These are phyloP conservation scores for Charanyca ferruginea DNA, from an alignment of 2,888 invertebrate species.

Conservation along the genomic window DNA sequence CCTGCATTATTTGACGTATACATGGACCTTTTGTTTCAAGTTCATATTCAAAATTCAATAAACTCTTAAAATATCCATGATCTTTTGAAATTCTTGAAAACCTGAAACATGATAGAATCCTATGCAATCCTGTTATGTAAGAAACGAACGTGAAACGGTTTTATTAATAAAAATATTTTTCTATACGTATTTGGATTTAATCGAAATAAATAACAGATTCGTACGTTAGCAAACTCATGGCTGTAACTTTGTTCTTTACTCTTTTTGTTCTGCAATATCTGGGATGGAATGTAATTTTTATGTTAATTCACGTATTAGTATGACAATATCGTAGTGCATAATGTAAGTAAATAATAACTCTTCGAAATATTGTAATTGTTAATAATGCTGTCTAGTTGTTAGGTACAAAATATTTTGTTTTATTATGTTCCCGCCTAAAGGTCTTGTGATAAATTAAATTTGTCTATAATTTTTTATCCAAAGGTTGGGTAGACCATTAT, in stretches of 20 bases:
- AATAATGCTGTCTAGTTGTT: slow-evolving; percentile 80
- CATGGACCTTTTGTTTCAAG: background rate
- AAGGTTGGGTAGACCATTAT: slow-evolving; percentile 22
- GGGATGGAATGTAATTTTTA: slow-evolving; percentile 81
- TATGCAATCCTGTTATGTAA: slow-evolving; percentile 66
- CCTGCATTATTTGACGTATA: background rate
- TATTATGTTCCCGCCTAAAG: slow-evolving; percentile 74
- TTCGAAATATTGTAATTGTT: slow-evolving; percentile 79
- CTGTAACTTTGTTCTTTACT: slow-evolving; percentile 75
- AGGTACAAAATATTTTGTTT: slow-evolving; percentile 72
- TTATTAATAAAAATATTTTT: slow-evolving; percentile 85
- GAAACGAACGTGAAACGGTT: slow-evolving; percentile 69
- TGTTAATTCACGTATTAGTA: slow-evolving; percentile 82
- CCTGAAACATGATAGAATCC: slow-evolving; percentile 63
- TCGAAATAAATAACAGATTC: slow-evolving; percentile 70
- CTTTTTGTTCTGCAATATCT: slow-evolving; percentile 83
- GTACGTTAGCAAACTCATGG: slow-evolving; percentile 74
- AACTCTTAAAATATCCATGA: background rate
- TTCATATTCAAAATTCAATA: background rate
- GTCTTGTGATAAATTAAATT: slow-evolving; percentile 58
- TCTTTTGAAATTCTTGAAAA: slow-evolving; percentile 6
- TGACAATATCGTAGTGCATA: slow-evolving; percentile 86
- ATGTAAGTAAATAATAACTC: slow-evolving; percentile 74
- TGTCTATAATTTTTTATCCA: slow-evolving; percentile 51
- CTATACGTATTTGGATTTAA: slow-evolving; percentile 82